Base-by-base conservation (phyloP, 2,113 vertebrate genomes). In the Symphodus melops region DNA sequence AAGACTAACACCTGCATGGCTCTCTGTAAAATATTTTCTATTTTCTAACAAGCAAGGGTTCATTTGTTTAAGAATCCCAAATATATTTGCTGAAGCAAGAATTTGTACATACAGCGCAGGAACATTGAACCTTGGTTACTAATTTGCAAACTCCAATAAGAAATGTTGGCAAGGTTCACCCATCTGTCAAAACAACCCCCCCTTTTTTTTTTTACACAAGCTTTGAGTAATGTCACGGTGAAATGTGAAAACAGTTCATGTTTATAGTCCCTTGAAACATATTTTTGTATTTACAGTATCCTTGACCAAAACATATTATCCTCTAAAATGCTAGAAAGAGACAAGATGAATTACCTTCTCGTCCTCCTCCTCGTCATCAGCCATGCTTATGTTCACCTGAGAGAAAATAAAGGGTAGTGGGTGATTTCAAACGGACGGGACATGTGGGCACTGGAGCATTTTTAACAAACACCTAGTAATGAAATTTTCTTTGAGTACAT, bases 321-420 rank as follows among this genome's bases (percentile, higher is more conserved):
- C 72, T 33, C 62, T 68, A 78, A 72, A 82, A 78, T 73, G 58
- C 68, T 67, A 19, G 36, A 72, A 72, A 71, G 57, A 89, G 77
- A 84, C 69, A 72, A 74, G 69, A 90, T 78, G 44, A 91, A 93
- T 91, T 95, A 99, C 97, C 95, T 97, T 99, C 84, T 98, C 97
- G 52, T 98, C 96, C 16, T 99, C 98, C 36, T 97, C 96, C 3
- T 98, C 96, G 0, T 99, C 97, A 8, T 97, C 98, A 51, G 95
- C 95, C 68, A 95, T 55, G 66, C 95, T 94, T 78, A 96, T 94
- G 86, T 91, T 94, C 41, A 97, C 97, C 98, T 99, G 82, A 79
- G 70, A 87, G 84, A 90, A 92, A 95, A 96, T 87, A 89, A 88
- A 89, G 84, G 81, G 86, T 88, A 81, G 72, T 83, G 81, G 89